Conservation (phyloP, 2,888 invertebrate genomes). For the Synergus laeviventris region DNA sequence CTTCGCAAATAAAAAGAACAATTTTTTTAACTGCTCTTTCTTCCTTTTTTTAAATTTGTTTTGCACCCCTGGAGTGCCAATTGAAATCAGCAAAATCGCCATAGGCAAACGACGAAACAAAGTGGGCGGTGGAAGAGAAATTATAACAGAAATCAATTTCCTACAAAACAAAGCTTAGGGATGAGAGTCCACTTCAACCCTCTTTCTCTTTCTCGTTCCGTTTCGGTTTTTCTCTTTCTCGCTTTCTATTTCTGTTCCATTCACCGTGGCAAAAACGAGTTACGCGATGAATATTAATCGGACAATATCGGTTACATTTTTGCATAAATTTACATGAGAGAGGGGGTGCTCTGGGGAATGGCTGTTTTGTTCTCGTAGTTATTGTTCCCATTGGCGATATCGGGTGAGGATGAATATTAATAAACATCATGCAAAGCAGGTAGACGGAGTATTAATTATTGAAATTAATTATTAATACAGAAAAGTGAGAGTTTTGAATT, state of each 20-base stretch:
- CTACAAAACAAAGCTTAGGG: slow-evolving; percentile 51
- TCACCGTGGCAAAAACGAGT: slow-evolving; percentile 44
- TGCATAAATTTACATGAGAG: slow-evolving; percentile 66
- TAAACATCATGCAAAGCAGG: slow-evolving; percentile 52
- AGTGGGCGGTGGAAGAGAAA: slow-evolving; percentile 37
- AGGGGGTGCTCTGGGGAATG: slow-evolving; percentile 31
- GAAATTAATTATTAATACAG: not conserved
- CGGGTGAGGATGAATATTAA: slow-evolving; percentile 50
- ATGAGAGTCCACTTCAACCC: slow-evolving; percentile 40
- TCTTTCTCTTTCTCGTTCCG: slow-evolving; percentile 24
- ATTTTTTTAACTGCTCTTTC: slow-evolving; percentile 12
- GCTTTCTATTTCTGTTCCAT: slow-evolving; percentile 41
- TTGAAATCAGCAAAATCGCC: slow-evolving; percentile 36
- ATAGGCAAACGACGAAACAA: slow-evolving; percentile 35
- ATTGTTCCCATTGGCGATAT: slow-evolving; percentile 38
- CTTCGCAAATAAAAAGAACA: not conserved
- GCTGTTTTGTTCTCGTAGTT: slow-evolving; percentile 45
- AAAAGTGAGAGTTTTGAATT: not conserved
- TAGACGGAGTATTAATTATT: not conserved
- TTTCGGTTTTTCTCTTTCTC: slow-evolving; percentile 34
- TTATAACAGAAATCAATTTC: slow-evolving; percentile 49
- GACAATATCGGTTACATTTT: slow-evolving; percentile 68
- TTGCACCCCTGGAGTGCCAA: slow-evolving; percentile 12
- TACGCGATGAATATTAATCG: slow-evolving; percentile 67
- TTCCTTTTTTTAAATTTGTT: slow-evolving; percentile 13